Conservation (phyloP, 2,888 invertebrate species). For the Dione vanillae region DNA sequence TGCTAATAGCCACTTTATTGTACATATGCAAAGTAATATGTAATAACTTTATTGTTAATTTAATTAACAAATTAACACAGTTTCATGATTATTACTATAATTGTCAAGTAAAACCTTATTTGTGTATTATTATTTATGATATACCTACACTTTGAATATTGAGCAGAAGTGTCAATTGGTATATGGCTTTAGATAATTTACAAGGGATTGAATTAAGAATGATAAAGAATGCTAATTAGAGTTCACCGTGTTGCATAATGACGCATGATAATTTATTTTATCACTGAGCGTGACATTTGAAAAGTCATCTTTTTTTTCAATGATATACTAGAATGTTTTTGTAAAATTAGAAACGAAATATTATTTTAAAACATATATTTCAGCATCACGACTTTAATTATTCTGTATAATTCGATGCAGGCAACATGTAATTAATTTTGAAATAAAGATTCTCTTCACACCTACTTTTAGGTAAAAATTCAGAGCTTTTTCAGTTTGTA, state of each 20-base stretch:
- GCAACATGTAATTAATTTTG: constrained; percentile 3
- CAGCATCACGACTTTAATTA: not conserved
- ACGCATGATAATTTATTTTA: constrained; percentile 9
- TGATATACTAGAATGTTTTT: not conserved
- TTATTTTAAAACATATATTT: constrained; percentile 1
- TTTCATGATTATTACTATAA: too few relatives aligned
- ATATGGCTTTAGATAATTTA: too few relatives aligned
- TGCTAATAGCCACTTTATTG: constrained; percentile 42
- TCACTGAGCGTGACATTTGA: not conserved
- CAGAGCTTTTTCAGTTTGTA: not conserved
- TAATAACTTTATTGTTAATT: too few relatives aligned
- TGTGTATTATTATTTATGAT: too few relatives aligned
- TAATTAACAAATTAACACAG: too few relatives aligned
- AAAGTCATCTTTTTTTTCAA: too few relatives aligned
- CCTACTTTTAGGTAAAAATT: not conserved
- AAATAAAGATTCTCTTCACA: constrained; percentile 4
- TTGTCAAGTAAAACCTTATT: too few relatives aligned
- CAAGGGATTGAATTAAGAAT: too few relatives aligned
- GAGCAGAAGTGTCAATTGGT: too few relatives aligned
- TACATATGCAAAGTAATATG: too few relatives aligned
- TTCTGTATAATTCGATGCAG: constrained; percentile 15
- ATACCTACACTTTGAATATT: too few relatives aligned
- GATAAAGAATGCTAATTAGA: too few relatives aligned
- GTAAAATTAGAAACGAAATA: not conserved
- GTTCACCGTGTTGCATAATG: not conserved